Base-by-base conservation (phyloP, 2,888 invertebrate genomes). In the Halictus quadricinctus region DNA sequence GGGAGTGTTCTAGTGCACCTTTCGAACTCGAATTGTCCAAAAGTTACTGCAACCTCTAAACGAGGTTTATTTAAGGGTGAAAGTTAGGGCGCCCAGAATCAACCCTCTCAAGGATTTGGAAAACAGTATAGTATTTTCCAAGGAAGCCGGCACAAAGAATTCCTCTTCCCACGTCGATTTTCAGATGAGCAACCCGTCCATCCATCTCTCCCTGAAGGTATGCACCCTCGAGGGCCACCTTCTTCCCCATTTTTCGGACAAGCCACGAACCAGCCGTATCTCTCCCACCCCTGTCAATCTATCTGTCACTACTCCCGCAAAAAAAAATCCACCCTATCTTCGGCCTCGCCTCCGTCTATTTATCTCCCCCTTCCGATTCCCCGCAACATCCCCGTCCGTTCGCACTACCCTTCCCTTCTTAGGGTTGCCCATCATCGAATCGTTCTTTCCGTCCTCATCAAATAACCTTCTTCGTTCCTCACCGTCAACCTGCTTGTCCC, bases 261-360 rank as follows among this genome's bases (percentile, higher is more conserved):
- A 64, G 41, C 76, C 66, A 29, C 50, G 72, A 80, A 50, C 74
- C 58, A 46, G 41, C 79, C 76, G 66, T 76, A 80, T 85, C 85
- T 80, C n/a, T 58, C 12, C 54, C 58, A 46, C 79, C 76, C 75
- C 80, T 78, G 83, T 80, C 80, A 78, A 83, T 83, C 85, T 60
- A 80, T 83, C 83, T 76, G 80, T 85, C 80, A 78, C 70, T 73
- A 76, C 72, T 73, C 36, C 46, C 36, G 73, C 36, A 36, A 36
- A 36, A 36, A 36, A 83, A 80, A 72, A 73, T 76, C 73, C 43
- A 77, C 72, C 80, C 79, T 70, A 74, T 77, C 79, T 46, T 66
- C 48, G 50, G 29, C 36, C 15, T 43, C 54, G 58, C 74, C 76
- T 76, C 46, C 78, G 36, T 76, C 83, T 83, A 85, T 80, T 85